Evolutionary conservation across 1,140 invertebrate genomes (phyloP).

Genomic region (Contarinia nasturtii): DNA sequence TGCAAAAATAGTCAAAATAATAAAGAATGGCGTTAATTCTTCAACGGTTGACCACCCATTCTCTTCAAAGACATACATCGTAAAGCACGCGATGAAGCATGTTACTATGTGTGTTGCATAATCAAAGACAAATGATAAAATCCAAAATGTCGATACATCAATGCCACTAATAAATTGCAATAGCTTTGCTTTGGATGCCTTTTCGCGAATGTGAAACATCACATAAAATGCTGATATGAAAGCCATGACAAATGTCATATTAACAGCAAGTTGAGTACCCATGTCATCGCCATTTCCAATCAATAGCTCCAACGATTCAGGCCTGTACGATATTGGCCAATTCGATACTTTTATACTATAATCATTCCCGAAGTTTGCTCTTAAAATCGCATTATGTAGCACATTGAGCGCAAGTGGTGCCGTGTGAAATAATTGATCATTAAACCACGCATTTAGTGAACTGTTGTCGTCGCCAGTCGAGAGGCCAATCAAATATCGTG

Average conservation of each 20-base stretch:
- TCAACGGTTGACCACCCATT: conserved; percentile 26
- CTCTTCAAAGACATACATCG: conserved; percentile 36
- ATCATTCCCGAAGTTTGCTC: conserved; percentile 24
- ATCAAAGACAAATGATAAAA: not conserved
- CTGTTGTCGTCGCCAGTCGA: no score
- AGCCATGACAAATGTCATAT: conserved; percentile 39
- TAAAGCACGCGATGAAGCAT: conserved; percentile 15
- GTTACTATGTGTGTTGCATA: not conserved
- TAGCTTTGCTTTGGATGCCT: not conserved
- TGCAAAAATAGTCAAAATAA: conserved; percentile 29
- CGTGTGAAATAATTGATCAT: conserved; percentile 47
- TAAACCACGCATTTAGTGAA: conserved; percentile 30
- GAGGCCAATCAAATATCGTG: conserved; percentile 7
- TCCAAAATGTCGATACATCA: not conserved
- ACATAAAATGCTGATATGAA: not conserved
- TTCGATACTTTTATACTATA: conserved; percentile 38
- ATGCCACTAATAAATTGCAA: not conserved
- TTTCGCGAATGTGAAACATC: not conserved
- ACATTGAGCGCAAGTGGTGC: conserved; percentile 40
- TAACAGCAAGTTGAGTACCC: conserved; percentile 40
- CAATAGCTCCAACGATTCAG: conserved; percentile 14
- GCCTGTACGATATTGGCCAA: conserved; percentile 40
- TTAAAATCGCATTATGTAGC: conserved; percentile 38
- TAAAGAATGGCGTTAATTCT: conserved; percentile 27
- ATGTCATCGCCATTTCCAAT: conserved; percentile 29